These are phyloP conservation scores for Vanessa atalanta DNA, from an alignment of 1,140 invertebrate genomes.

Conservation along the genomic window DNA sequence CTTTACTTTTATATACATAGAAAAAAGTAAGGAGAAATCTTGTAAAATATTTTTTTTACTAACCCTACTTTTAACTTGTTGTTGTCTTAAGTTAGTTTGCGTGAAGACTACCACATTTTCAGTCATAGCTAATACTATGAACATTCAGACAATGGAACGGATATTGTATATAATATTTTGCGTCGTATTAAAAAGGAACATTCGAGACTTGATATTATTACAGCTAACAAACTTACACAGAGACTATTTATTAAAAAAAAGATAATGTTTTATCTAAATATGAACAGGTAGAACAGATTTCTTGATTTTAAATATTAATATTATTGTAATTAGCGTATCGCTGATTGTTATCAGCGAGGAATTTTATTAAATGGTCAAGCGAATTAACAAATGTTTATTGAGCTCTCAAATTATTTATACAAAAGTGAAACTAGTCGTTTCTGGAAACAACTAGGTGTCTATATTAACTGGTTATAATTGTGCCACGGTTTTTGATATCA, in stretches of 20 bases:
- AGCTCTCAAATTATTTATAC: background rate
- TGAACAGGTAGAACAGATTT: conserved; percentile 1
- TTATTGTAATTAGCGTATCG: conserved; percentile 13
- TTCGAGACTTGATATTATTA: background rate
- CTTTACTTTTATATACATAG: too few relatives aligned
- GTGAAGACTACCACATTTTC: too few relatives aligned
- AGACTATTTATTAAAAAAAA: background rate
- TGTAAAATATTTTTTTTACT: too few relatives aligned
- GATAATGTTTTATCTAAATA: conserved; percentile 10
- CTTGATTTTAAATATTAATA: conserved; percentile 12
- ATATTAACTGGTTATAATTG: background rate
- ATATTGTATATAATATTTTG: too few relatives aligned
- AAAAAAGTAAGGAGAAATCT: too few relatives aligned
- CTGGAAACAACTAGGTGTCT: background rate
- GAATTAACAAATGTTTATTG: background rate
- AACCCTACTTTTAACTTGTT: too few relatives aligned
- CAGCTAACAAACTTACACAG: background rate
- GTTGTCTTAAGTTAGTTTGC: too few relatives aligned
- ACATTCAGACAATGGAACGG: too few relatives aligned
- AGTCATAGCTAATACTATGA: too few relatives aligned
- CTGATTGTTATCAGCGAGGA: conserved; percentile 6
- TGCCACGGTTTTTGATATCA: background rate
- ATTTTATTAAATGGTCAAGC: background rate
- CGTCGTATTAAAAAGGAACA: too few relatives aligned
- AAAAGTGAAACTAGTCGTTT: background rate